These are phyloP conservation scores for Aplochiton taeniatus DNA, from an alignment of 2,797 vertebrate genomes.

Conservation along the genomic window DNA sequence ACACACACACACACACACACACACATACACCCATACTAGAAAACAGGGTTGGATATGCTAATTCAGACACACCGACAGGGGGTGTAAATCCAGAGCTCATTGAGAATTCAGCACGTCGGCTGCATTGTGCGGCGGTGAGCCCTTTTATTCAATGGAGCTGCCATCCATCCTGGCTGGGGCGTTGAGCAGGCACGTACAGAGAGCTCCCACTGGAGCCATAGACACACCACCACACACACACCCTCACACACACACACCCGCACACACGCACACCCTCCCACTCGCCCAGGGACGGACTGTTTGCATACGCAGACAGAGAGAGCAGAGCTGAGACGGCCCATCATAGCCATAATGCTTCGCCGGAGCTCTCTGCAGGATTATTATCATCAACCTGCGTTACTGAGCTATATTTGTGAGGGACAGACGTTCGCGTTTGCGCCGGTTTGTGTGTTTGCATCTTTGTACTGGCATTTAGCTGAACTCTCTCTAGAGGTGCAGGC, in stretches of 20 bases:
- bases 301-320: constrained; percentile 60
- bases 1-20: neutral
- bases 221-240: constrained; percentile 58
- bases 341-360: constrained; percentile 60
- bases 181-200: constrained; percentile 59
- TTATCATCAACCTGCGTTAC: constrained; percentile 54
- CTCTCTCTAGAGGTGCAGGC: no score
- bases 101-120: constrained; percentile 67
- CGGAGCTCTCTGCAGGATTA: constrained; percentile 54
- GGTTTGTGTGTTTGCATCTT: constrained; percentile 10
- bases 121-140: constrained; percentile 67
- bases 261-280: constrained; percentile 1
- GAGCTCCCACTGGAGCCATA: constrained; percentile 65
- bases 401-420: constrained; percentile 43
- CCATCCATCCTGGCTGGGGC: constrained; percentile 65
- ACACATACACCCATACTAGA: constrained; percentile 10
- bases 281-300: constrained; percentile 52
- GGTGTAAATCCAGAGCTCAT: constrained; percentile 68
- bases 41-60: constrained; percentile 62
- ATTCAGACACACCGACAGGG: constrained; percentile 61
- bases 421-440: neutral
- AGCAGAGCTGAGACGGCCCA: constrained; percentile 58
- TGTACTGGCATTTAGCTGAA: constrained; percentile 1
- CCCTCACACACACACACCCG: neutral
- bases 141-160: constrained; percentile 72